Percentiles rank a stretch among this genome's conserved stretches.
phyloP scores from a whole-genome alignment of 2,888 invertebrate genomes.

The Ochropacha duplaris region DNA sequence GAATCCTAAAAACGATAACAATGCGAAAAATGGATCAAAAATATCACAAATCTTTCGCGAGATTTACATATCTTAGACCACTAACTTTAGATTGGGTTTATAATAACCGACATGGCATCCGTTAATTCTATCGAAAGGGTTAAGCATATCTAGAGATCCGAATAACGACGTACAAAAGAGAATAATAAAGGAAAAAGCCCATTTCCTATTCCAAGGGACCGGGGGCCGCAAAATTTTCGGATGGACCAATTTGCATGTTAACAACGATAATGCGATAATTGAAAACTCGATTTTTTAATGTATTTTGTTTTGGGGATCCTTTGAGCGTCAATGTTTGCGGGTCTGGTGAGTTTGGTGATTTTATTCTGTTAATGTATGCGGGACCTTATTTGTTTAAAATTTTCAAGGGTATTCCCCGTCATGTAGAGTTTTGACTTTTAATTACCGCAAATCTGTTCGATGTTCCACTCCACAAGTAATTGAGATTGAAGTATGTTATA shows the following conservation, averaged over 20 bases:
- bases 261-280: conserved; percentile 62
- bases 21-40: too few species aligned
- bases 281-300: conserved; percentile 58
- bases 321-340: conserved; percentile 30
- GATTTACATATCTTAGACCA: too few species aligned
- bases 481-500: too few species aligned
- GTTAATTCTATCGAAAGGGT: conserved; percentile 44
- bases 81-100: too few species aligned
- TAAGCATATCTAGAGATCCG: conserved; percentile 58
- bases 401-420: not conserved
- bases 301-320: conserved; percentile 31
- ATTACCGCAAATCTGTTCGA: not conserved
- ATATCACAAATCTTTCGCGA: too few species aligned
- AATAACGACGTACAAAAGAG: conserved; percentile 52
- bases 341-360: conserved; percentile 38
- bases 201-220: conserved; percentile 66
- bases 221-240: conserved; percentile 61
- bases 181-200: conserved; percentile 64
- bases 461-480: not conserved
- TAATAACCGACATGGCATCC: not conserved
- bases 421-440: not conserved
- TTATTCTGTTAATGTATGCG: conserved; percentile 39
- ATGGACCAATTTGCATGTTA: conserved; percentile 75
- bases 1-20: too few species aligned
- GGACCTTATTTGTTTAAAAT: not conserved